Evolutionary conservation across 1,140 invertebrate genomes (phyloP).

Genomic region (Atta colombica): DNA sequence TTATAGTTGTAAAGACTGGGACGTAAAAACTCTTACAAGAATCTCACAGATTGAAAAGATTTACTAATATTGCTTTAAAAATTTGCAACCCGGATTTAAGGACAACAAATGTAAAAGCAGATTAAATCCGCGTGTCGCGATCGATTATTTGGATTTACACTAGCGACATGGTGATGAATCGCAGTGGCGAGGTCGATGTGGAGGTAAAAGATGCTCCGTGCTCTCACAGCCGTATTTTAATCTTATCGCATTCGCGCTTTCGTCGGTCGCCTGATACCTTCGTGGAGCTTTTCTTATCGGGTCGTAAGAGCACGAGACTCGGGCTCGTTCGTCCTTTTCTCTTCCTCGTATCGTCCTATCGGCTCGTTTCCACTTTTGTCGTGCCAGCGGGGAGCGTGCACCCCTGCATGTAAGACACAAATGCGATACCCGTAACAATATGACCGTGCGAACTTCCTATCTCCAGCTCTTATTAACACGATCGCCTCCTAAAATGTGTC

Average conservation of each 20-base stretch:
- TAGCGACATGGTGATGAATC: slow-evolving; percentile 55
- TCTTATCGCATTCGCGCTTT: slow-evolving; percentile 77
- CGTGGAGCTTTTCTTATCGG: slow-evolving; percentile 73
- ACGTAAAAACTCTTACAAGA: neutral
- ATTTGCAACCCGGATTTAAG: neutral
- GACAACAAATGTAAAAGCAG: neutral
- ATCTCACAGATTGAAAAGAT: neutral
- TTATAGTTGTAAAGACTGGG: neutral
- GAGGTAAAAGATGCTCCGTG: slow-evolving; percentile 68
- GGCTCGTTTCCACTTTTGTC: slow-evolving; percentile 74
- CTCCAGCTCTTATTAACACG: slow-evolving; percentile 49
- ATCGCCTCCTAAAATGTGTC: neutral
- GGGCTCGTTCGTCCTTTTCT: slow-evolving; percentile 60
- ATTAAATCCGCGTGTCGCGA: slow-evolving; percentile 30
- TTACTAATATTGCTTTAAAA: neutral
- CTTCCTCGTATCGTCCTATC: slow-evolving; percentile 67
- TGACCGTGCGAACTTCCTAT: slow-evolving; percentile 53
- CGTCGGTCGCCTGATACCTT: slow-evolving; percentile 74
- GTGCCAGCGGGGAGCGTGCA: slow-evolving; percentile 32
- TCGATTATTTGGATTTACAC: slow-evolving; percentile 63
- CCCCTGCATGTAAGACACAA: slow-evolving; percentile 48
- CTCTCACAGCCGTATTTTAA: slow-evolving; percentile 74
- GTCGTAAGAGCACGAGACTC: slow-evolving; percentile 59
- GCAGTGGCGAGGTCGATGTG: slow-evolving; percentile 36
- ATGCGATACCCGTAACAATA: slow-evolving; percentile 65